Evolutionary conservation across 2,888 invertebrate species (phyloP).

Genomic region (Cynaeus angustus): DNA sequence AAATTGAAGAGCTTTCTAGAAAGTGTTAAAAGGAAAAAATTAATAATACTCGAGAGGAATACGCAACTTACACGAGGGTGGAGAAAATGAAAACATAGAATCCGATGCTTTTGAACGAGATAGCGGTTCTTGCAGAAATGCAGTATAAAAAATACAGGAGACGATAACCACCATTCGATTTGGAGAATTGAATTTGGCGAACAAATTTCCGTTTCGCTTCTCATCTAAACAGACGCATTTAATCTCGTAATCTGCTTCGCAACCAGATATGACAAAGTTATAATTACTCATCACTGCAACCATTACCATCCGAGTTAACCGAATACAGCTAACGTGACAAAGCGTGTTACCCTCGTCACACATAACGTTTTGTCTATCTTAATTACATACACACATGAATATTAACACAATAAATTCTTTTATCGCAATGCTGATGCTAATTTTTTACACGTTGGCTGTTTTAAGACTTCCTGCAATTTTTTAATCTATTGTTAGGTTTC

Average conservation of each 20-base stretch:
- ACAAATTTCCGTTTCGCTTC: slow-evolving; percentile 24
- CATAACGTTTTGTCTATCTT: slow-evolving; percentile 45
- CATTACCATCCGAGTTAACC: slow-evolving; percentile 48
- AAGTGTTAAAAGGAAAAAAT: too few species aligned
- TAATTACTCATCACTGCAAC: slow-evolving; percentile 51
- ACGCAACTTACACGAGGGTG: too few species aligned
- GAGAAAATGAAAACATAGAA: too few species aligned
- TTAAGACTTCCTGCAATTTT: too few species aligned
- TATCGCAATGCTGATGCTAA: not conserved
- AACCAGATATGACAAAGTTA: slow-evolving; percentile 50
- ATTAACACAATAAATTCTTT: slow-evolving; percentile 14
- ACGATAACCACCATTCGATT: slow-evolving; percentile 2
- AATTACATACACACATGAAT: slow-evolving; percentile 29
- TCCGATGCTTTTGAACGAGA: too few species aligned
- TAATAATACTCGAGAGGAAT: too few species aligned
- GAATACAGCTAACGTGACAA: slow-evolving; percentile 50
- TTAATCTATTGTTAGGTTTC: too few species aligned
- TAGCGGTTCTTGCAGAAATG: too few species aligned
- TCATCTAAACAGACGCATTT: slow-evolving; percentile 37
- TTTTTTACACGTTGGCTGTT: too few species aligned
- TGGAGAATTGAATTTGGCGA: slow-evolving; percentile 21
- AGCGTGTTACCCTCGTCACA: slow-evolving; percentile 47
- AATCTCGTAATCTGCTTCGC: slow-evolving; percentile 45
- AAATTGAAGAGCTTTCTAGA: not conserved
- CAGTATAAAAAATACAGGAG: not conserved